phyloP scores from a whole-genome alignment of 1,140 invertebrate species.

The Paraescarpia echinospica region DNA sequence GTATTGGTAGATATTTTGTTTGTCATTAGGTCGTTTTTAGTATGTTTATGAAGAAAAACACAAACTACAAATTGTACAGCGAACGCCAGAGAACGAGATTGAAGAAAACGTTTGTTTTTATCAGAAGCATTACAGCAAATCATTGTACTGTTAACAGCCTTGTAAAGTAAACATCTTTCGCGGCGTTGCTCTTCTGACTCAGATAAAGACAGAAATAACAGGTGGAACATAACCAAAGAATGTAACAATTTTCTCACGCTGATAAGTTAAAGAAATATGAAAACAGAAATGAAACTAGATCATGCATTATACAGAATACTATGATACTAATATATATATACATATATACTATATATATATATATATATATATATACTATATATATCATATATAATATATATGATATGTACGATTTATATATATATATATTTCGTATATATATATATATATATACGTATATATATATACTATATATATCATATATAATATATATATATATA shows the following conservation, averaged over 20 bases:
- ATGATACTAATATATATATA: no score
- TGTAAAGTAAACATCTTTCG: not conserved
- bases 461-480: no score
- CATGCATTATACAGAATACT: not conserved
- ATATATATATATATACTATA: no score
- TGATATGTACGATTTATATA: no score
- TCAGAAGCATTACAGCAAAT: not conserved
- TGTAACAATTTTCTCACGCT: not conserved
- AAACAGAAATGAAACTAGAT: not conserved
- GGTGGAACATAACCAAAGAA: not conserved
- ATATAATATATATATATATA: no score
- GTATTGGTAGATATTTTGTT: not conserved
- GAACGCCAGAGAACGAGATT: not conserved
- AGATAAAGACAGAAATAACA: not conserved
- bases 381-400: no score
- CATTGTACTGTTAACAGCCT: no score
- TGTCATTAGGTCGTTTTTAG: not conserved
- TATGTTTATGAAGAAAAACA: not conserved
- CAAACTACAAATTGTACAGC: not conserved
- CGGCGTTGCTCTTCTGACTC: not conserved
- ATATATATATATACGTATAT: no score
- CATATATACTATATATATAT: no score
- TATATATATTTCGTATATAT: no score
- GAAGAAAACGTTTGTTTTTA: not conserved
- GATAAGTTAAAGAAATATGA: not conserved